Percentiles rank a stretch among this genome's conserved stretches.
Conservation (phyloP, 2,113 vertebrate genomes). For the Geothlypis trichas region DNA sequence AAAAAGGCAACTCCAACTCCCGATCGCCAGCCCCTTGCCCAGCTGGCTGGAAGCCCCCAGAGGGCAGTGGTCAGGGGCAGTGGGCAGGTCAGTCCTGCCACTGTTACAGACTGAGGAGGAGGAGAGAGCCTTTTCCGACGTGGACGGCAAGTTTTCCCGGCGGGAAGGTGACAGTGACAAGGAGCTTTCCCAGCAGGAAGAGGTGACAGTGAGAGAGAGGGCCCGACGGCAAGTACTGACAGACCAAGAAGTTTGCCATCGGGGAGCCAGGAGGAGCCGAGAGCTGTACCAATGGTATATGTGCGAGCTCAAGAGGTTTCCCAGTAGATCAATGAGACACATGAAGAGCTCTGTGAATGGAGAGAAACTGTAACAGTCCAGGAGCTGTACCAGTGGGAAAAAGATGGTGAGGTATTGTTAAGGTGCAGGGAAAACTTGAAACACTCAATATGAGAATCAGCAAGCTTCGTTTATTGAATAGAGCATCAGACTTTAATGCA, state of each 20-base stretch:
- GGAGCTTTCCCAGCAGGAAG: not conserved
- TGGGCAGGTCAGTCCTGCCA: not conserved
- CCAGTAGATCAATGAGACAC: not conserved
- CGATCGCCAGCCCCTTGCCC: not conserved
- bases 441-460: too few relatives aligned
- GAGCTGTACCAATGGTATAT: not conserved
- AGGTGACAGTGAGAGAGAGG: too few relatives aligned
- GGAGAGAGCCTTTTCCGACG: fast-evolving
- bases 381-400: too few relatives aligned
- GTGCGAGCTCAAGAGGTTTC: not conserved
- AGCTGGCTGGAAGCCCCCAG: not conserved
- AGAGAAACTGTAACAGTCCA: not conserved
- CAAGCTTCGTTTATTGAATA: too few relatives aligned
- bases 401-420: not conserved
- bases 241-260: not conserved
- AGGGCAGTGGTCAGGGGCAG: not conserved
- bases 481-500: too few relatives aligned
- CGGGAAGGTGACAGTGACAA: not conserved
- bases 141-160: not conserved
- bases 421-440: too few relatives aligned
- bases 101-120: not conserved
- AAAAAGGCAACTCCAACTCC: not conserved
- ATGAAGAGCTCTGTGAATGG: not conserved
- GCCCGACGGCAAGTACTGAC: not conserved
- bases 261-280: not conserved